Conservation (phyloP, 1,140 invertebrate genomes). For the Melipona quadrifasciata region DNA sequence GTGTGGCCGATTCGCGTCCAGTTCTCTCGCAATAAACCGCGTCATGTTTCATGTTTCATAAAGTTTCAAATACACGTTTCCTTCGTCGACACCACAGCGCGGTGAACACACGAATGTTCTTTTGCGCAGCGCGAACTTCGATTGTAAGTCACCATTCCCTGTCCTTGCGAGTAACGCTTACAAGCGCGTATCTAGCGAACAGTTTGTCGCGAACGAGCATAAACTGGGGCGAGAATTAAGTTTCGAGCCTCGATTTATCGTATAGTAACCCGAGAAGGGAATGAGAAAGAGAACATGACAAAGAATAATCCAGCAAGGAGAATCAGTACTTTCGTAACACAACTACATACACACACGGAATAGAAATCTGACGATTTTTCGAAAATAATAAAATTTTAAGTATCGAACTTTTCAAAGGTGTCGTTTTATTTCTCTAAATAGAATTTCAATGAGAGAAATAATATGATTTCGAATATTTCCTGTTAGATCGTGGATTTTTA, state of each 20-base stretch:
- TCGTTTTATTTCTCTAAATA: too few relatives aligned
- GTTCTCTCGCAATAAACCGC: constrained; percentile 47
- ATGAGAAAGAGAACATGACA: neutral
- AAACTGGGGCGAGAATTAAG: constrained; percentile 21
- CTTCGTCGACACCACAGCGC: constrained; percentile 24
- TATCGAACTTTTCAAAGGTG: too few relatives aligned
- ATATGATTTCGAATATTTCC: too few relatives aligned
- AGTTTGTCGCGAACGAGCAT: constrained; percentile 31
- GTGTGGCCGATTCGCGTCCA: neutral
- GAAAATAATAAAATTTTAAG: too few relatives aligned
- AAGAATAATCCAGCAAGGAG: neutral
- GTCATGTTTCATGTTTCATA: constrained; percentile 55
- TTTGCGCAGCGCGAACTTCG: constrained; percentile 35
- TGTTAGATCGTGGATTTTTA: too few relatives aligned
- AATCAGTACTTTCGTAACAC: too few relatives aligned
- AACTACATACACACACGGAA: neutral
- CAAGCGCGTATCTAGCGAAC: constrained; percentile 38
- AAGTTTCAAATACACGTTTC: constrained; percentile 41
- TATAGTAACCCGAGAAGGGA: neutral
- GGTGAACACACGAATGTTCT: constrained; percentile 60
- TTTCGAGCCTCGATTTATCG: neutral
- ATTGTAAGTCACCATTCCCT: constrained; percentile 50
- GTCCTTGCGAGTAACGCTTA: constrained; percentile 48
- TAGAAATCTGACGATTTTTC: neutral
- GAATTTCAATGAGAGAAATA: too few relatives aligned